Evolutionary conservation across 2,888 invertebrate species (phyloP).

Genomic region (Drosophila quinaria): DNA sequence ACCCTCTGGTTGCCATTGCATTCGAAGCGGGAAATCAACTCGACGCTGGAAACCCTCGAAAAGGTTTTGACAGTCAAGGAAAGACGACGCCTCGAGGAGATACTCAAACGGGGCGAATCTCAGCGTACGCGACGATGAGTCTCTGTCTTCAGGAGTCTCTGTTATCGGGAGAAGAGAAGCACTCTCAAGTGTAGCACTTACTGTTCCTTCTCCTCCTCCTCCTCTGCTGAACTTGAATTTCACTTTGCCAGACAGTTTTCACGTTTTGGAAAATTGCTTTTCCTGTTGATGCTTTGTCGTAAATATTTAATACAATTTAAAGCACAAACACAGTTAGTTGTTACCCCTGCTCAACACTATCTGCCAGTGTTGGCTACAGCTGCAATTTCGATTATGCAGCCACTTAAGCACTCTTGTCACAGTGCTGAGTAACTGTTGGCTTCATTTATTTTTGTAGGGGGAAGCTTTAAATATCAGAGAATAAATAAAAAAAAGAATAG

Average conservation of each 20-base stretch:
- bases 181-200: conserved; percentile 49
- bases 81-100: conserved; percentile 84
- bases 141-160: background rate
- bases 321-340: conserved; percentile 50
- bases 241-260: conserved; percentile 49
- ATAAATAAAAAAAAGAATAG: background rate
- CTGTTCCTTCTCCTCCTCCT: background rate
- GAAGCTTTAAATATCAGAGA: background rate
- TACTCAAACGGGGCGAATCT: conserved; percentile 77
- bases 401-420: background rate
- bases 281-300: conserved; percentile 54
- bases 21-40: conserved; percentile 85
- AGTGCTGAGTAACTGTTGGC: conserved; percentile 1
- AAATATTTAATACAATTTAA: conserved; percentile 73
- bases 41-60: conserved; percentile 84
- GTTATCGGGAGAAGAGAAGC: conserved; percentile 18
- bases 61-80: conserved; percentile 84
- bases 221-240: conserved; percentile 56
- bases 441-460: conserved; percentile 1
- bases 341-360: conserved; percentile 31
- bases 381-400: conserved; percentile 27
- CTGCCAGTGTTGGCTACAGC: conserved; percentile 25
- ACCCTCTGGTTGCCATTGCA: conserved; percentile 85
- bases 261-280: conserved; percentile 61
- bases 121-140: conserved; percentile 63